Evolutionary conservation across 1,140 invertebrate species (phyloP).

Genomic region (Conus ventricosus): DNA sequence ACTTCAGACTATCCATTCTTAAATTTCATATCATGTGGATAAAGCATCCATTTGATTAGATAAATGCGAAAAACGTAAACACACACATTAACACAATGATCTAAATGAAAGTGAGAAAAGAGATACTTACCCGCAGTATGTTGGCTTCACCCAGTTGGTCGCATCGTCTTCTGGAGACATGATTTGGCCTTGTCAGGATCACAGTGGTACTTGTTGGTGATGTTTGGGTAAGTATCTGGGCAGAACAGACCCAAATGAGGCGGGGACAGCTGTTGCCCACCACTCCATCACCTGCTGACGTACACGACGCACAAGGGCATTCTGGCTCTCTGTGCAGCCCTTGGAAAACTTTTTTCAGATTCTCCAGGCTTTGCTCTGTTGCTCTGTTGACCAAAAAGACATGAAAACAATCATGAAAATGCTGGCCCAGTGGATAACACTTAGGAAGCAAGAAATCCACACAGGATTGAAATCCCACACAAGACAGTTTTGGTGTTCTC

Average conservation of each 20-base stretch:
- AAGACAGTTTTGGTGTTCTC: too few relatives aligned
- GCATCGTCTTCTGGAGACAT: background rate
- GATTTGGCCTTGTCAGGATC: background rate
- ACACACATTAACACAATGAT: too few relatives aligned
- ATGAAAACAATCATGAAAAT: background rate
- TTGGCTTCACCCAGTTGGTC: background rate
- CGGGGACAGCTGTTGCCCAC: slow-evolving; percentile 32
- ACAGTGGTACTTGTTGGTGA: slow-evolving; percentile 24
- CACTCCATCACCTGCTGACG: background rate
- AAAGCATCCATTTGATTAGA: too few relatives aligned
- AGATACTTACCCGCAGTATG: background rate
- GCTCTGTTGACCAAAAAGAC: background rate
- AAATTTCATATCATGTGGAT: too few relatives aligned
- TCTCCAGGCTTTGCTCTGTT: background rate
- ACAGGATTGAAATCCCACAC: too few relatives aligned
- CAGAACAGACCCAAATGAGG: slow-evolving; percentile 32
- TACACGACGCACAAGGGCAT: background rate
- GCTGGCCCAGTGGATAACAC: too few relatives aligned
- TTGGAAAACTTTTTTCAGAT: slow-evolving; percentile 15
- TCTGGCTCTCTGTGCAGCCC: background rate
- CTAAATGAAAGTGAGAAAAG: too few relatives aligned
- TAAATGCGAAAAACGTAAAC: too few relatives aligned
- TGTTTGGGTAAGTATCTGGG: background rate
- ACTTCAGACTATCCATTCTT: too few relatives aligned
- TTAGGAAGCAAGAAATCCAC: too few relatives aligned